A percentile compares a stretch with the other conserved stretches of the same genome.
These are phyloP conservation scores for Micrasema longulum DNA, from an alignment of 1,140 invertebrate species.

Conservation along the genomic window DNA sequence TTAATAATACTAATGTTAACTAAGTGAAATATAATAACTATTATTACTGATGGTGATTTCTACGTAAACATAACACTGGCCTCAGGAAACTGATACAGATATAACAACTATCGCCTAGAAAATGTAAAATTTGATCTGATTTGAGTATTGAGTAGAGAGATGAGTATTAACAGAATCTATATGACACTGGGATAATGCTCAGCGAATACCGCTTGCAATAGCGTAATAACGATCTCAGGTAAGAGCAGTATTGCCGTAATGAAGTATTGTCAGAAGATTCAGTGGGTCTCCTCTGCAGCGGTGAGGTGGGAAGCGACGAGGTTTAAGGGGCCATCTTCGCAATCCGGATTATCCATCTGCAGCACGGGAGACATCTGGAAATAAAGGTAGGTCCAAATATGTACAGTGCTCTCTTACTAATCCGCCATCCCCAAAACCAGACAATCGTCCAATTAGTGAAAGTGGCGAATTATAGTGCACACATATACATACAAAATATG, in stretches of 20 bases:
- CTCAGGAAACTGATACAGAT: conserved; percentile 31
- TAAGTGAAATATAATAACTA: conserved; percentile 41
- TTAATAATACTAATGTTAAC: conserved; percentile 47
- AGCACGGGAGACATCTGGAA: conserved; percentile 50
- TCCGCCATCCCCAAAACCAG: no score
- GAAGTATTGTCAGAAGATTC: conserved; percentile 33
- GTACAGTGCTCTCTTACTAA: no score
- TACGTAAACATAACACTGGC: conserved; percentile 46
- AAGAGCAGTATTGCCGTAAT: conserved; percentile 18
- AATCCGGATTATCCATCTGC: conserved; percentile 62
- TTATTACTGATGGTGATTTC: conserved; percentile 36
- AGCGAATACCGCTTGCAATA: conserved; percentile 13
- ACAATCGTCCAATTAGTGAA: no score
- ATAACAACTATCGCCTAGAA: no score
- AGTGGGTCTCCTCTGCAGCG: conserved; percentile 64
- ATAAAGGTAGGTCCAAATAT: not conserved
- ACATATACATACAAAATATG: no score
- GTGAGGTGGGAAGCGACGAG: conserved; percentile 64
- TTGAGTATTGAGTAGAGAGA: not conserved
- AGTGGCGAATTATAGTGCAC: no score
- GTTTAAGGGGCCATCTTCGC: conserved; percentile 66
- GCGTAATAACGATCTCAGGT: conserved; percentile 9
- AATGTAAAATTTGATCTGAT: no score
- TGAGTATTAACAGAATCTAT: conserved; percentile 44
- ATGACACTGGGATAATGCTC: conserved; percentile 43